Conservation (phyloP, 2,113 vertebrate species). For the Terrapene triunguis region DNA sequence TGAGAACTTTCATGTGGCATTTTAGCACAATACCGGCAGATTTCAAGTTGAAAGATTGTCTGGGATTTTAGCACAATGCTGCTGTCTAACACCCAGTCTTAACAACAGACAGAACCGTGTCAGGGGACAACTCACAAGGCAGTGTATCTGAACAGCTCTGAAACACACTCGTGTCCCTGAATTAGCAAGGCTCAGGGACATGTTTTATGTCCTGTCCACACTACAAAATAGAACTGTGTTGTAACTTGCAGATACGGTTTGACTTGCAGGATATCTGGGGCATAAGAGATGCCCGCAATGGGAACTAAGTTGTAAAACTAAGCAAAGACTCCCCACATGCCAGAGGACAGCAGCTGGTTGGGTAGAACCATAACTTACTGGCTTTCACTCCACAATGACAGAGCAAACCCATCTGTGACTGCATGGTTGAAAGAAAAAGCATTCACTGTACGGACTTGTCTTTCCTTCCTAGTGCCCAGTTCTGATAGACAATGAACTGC, state of each 20-base stretch:
- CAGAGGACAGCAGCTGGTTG: too few species aligned
- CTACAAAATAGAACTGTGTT: not conserved
- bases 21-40: not conserved
- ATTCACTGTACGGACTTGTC: not conserved
- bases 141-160: not conserved
- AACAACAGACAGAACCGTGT: not conserved
- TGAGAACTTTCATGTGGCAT: not conserved
- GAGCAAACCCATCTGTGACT: too few species aligned
- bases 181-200: not conserved
- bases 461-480: fast-evolving
- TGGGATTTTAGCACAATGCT: not conserved
- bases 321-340: too few species aligned
- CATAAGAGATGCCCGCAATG: not conserved
- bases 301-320: not conserved
- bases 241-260: not conserved
- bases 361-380: too few species aligned
- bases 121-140: too few species aligned
- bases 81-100: not conserved
- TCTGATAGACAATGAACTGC: not conserved
- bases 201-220: not conserved
- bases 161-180: not conserved
- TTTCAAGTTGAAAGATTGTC: not conserved
- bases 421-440: not conserved
- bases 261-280: not conserved
- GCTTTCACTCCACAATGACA: too few species aligned